Evolutionary conservation across 2,888 invertebrate genomes (phyloP).

Genomic region (Entomobrya multifasciata): DNA sequence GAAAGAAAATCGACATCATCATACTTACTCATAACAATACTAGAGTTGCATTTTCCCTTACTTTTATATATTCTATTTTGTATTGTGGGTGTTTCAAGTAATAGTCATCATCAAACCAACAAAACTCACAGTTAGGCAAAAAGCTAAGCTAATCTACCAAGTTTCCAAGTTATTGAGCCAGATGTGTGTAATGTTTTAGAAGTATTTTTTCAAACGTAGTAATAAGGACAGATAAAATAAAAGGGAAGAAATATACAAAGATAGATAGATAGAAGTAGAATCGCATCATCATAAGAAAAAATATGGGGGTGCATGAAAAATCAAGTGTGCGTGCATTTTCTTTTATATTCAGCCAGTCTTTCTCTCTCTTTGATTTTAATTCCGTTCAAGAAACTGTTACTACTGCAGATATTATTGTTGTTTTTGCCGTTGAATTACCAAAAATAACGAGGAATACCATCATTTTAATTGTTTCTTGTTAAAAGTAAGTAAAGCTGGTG

Average conservation of each 20-base stretch:
- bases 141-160: constrained; percentile 10
- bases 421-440: constrained; percentile 22
- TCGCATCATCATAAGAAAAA: neutral
- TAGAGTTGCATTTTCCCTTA: no score
- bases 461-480: constrained; percentile 3
- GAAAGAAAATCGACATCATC: neutral
- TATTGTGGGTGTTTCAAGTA: constrained; percentile 11
- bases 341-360: no score
- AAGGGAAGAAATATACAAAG: neutral
- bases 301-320: constrained; percentile 65
- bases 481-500: neutral
- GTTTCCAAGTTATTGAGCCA: constrained; percentile 71
- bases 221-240: constrained; percentile 12
- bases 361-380: constrained; percentile 23
- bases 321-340: no score
- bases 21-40: no score
- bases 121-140: neutral
- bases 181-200: constrained; percentile 73
- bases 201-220: constrained; percentile 48
- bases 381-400: no score
- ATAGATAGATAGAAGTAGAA: neutral
- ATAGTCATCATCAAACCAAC: constrained; percentile 22
- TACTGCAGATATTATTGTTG: constrained; percentile 8
- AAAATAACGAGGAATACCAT: constrained; percentile 40
- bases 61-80: no score